These are phyloP conservation scores for Ochropleura leucogaster DNA, from an alignment of 2,888 invertebrate species.

Conservation along the genomic window DNA sequence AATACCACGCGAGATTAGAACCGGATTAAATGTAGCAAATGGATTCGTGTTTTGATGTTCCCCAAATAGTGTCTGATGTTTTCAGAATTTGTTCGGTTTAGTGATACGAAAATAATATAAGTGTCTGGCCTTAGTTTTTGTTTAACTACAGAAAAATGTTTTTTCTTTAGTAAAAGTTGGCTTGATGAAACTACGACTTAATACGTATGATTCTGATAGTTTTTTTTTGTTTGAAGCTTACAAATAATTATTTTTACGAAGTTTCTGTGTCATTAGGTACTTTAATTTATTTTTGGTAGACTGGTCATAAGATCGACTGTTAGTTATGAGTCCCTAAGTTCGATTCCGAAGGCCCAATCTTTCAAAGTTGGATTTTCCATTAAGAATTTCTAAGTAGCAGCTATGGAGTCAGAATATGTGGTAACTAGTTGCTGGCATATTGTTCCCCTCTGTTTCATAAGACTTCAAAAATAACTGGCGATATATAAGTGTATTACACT, in stretches of 20 bases:
- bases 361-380: too few species aligned
- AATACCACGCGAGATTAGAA: constrained; percentile 48
- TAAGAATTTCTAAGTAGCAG: too few species aligned
- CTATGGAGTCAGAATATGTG: too few species aligned
- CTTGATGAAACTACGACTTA: constrained; percentile 7
- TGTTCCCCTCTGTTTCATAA: too few species aligned
- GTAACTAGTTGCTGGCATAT: too few species aligned
- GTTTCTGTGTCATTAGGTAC: background rate
- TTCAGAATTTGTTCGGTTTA: constrained; percentile 47
- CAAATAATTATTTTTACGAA: background rate
- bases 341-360: too few species aligned
- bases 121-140: constrained; percentile 28
- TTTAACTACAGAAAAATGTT: constrained; percentile 7
- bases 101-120: constrained; percentile 31
- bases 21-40: constrained; percentile 62
- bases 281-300: background rate
- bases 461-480: too few species aligned
- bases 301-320: too few species aligned
- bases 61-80: constrained; percentile 43
- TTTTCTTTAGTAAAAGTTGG: constrained; percentile 21
- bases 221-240: background rate
- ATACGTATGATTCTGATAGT: constrained; percentile 6
- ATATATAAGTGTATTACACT: too few species aligned
- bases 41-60: constrained; percentile 59
- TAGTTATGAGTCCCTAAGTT: too few species aligned